phyloP scores from a whole-genome alignment of 2,888 invertebrate species.

The Melanargia galathea region DNA sequence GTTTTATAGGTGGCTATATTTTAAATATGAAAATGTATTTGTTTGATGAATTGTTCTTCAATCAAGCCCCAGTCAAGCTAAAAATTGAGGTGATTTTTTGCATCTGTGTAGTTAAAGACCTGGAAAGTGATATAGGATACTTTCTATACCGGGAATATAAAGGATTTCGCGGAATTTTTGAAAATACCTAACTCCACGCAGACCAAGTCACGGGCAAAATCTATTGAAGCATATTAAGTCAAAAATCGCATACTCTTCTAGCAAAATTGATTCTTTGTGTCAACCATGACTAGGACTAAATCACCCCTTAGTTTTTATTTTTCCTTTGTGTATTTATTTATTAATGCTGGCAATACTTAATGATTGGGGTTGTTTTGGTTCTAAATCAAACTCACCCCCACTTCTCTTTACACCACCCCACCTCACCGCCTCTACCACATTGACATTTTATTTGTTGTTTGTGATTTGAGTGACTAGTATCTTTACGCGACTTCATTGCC shows the following conservation, averaged over 20 bases:
- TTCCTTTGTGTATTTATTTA: slow-evolving; percentile 65
- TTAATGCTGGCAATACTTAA: slow-evolving; percentile 61
- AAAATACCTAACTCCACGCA: no score
- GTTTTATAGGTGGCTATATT: no score
- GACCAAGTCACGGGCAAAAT: no score
- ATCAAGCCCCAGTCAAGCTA: no score
- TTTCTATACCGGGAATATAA: no score
- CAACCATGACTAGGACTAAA: slow-evolving; percentile 18
- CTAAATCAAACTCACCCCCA: slow-evolving; percentile 58
- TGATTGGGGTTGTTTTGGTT: slow-evolving; percentile 74
- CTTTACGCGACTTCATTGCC: background rate
- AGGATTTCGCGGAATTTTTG: no score
- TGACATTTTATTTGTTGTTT: slow-evolving; percentile 32
- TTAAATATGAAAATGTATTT: no score
- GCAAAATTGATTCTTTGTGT: background rate
- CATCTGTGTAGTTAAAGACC: no score
- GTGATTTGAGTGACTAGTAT: background rate
- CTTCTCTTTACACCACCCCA: slow-evolving; percentile 17
- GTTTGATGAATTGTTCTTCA: no score
- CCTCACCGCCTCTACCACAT: slow-evolving; percentile 20
- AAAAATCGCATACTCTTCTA: background rate
- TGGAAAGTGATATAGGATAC: no score
- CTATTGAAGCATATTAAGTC: no score
- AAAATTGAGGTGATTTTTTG: no score
- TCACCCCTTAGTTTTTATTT: slow-evolving; percentile 68